phyloP scores from a whole-genome alignment of 2,888 invertebrate genomes.

The Neoascia interrupta region DNA sequence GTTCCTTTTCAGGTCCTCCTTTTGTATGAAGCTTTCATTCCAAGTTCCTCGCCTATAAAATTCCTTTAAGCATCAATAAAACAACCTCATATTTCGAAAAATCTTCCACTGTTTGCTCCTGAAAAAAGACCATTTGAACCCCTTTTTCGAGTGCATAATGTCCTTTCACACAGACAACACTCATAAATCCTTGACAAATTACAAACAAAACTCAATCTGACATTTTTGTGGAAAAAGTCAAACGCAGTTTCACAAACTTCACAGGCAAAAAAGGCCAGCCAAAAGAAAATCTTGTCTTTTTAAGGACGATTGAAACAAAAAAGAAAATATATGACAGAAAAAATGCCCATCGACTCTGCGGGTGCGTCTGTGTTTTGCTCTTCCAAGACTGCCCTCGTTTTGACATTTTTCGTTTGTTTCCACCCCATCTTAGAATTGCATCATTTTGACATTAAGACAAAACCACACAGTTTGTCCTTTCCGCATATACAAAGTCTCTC shows the following conservation, averaged over 20 bases:
- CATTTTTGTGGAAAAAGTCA: conserved; percentile 65
- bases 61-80: too few relatives aligned
- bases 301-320: conserved; percentile 2
- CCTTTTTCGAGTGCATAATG: too few relatives aligned
- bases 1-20: too few relatives aligned
- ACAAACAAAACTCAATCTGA: conserved; percentile 53
- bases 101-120: too few relatives aligned
- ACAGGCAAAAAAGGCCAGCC: conserved; percentile 7
- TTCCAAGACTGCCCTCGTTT: conserved; percentile 62
- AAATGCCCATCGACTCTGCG: background rate
- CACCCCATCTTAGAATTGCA: conserved; percentile 31
- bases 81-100: too few relatives aligned
- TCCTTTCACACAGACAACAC: too few relatives aligned
- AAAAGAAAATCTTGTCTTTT: conserved; percentile 30
- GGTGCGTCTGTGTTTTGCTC: conserved; percentile 27
- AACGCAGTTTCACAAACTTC: conserved; percentile 55
- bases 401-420: conserved; percentile 16
- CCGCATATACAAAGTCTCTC: background rate
- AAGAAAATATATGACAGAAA: conserved; percentile 12
- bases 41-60: too few relatives aligned
- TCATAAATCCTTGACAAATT: conserved; percentile 64
- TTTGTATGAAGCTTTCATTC: too few relatives aligned
- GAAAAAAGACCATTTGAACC: too few relatives aligned
- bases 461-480: conserved; percentile 58
- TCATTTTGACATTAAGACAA: conserved; percentile 69